phyloP scores from a whole-genome alignment of 2,888 invertebrate species.

The Diaphora mendica region DNA sequence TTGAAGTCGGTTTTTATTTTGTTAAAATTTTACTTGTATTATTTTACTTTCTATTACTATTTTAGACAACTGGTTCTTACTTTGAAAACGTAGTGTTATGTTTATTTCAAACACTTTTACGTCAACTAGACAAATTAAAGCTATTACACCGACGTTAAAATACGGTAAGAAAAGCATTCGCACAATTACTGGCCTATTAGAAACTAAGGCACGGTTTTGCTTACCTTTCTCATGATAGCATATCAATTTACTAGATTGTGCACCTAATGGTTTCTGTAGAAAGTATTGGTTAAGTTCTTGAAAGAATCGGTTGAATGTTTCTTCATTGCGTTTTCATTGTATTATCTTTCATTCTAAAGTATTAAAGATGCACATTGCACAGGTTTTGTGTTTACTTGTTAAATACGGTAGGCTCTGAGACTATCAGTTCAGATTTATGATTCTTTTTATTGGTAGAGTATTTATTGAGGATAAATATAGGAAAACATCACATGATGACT shows the following conservation, averaged over 20 bases:
- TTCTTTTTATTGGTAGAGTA: no score
- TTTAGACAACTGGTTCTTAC: not conserved
- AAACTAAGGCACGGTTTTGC: conserved; percentile 60
- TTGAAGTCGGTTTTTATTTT: no score
- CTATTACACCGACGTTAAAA: conserved; percentile 42
- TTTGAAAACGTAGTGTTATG: not conserved
- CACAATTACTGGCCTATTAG: conserved; percentile 69
- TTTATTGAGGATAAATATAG: no score
- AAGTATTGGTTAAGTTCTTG: conserved; percentile 34
- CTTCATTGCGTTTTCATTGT: not conserved
- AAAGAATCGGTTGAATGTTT: conserved; percentile 32
- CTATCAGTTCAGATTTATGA: no score
- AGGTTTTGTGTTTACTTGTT: no score
- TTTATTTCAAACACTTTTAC: not conserved
- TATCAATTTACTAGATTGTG: conserved; percentile 58
- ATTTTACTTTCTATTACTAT: not conserved
- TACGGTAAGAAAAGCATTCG: conserved; percentile 59
- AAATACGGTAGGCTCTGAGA: no score
- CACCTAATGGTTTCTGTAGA: conserved; percentile 42
- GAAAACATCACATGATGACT: not conserved
- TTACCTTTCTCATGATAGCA: conserved; percentile 61
- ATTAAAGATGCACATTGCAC: no score
- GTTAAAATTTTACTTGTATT: no score
- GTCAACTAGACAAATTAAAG: conserved; percentile 42
- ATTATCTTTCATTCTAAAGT: not conserved